Percentiles rank a stretch among this genome's conserved stretches.
Evolutionary conservation across 2,888 invertebrate genomes (phyloP).

Genomic region (Caenorhabditis auriculariae): DNA sequence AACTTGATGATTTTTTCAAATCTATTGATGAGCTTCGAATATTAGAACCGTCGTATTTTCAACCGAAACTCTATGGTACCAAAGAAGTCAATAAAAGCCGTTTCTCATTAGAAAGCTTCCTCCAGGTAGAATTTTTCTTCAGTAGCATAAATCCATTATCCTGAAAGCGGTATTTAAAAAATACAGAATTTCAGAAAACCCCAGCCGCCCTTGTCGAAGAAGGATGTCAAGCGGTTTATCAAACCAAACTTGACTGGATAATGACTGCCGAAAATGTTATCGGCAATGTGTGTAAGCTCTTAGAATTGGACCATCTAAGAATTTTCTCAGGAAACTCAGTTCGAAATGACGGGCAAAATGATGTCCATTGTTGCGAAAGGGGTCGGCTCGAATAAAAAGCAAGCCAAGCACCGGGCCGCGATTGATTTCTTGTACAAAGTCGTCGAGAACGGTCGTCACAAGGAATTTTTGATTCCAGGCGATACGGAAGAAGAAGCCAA

Average conservation of each 20-base stretch:
- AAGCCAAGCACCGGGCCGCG: constrained; percentile 36
- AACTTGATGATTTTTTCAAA: constrained; percentile 5
- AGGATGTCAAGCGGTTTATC: constrained; percentile 12
- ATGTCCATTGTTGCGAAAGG: constrained; percentile 8
- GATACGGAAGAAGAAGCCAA: constrained; percentile 25
- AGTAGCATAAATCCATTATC: no score
- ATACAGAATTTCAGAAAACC: constrained; percentile 20
- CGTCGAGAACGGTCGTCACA: constrained; percentile 10
- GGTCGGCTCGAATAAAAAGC: constrained; percentile 19
- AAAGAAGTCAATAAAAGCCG: background rate
- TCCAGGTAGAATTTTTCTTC: background rate
- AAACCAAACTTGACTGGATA: constrained; percentile 5
- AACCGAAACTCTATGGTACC: background rate
- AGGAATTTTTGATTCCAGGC: constrained; percentile 35
- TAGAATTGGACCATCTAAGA: no score
- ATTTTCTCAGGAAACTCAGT: constrained; percentile 5
- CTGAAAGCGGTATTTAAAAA: constrained; percentile 1
- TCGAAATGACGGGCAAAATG: constrained; percentile 14
- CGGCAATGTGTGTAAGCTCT: no score
- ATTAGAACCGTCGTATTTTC: constrained; percentile 9
- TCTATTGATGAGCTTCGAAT: constrained; percentile 10
- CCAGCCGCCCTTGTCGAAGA: constrained; percentile 33
- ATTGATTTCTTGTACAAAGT: constrained; percentile 11
- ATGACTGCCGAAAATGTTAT: no score
- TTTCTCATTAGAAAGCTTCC: background rate